Percentiles rank a stretch among this genome's conserved stretches.
Conservation (phyloP, 1,140 invertebrate genomes). For the Plodia interpunctella region DNA sequence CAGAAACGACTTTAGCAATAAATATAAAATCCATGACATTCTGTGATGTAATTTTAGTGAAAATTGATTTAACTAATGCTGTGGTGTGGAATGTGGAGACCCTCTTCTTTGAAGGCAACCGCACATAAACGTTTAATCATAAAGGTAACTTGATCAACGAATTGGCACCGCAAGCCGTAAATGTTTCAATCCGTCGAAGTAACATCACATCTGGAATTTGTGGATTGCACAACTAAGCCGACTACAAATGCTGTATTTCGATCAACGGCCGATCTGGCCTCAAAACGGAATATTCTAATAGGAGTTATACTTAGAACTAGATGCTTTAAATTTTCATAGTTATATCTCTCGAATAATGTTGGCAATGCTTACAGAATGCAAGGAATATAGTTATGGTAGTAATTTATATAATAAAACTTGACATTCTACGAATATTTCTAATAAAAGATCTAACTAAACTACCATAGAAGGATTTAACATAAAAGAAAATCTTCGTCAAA, state of each 20-base stretch:
- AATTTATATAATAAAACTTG: no score
- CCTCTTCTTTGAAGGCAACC: background rate
- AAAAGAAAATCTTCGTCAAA: no score
- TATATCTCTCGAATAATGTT: background rate
- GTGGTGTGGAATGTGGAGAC: no score
- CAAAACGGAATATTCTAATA: background rate
- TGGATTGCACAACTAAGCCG: background rate
- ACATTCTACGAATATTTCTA: no score
- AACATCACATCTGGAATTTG: conserved; percentile 5
- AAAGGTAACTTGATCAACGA: conserved; percentile 4
- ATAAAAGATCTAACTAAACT: no score
- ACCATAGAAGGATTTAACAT: no score
- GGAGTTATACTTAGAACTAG: background rate
- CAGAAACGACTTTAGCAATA: conserved; percentile 2
- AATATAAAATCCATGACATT: background rate
- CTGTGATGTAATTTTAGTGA: background rate
- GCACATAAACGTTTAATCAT: background rate
- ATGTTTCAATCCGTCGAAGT: background rate
- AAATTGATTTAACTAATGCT: no score
- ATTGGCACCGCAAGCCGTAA: background rate
- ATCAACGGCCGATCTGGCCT: background rate
- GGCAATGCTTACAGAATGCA: no score
- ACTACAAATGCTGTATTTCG: background rate
- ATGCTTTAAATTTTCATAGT: background rate
- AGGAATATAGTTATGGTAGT: no score